These are phyloP conservation scores for Latrodectus elegans DNA, from an alignment of 2,888 invertebrate genomes.

Conservation along the genomic window DNA sequence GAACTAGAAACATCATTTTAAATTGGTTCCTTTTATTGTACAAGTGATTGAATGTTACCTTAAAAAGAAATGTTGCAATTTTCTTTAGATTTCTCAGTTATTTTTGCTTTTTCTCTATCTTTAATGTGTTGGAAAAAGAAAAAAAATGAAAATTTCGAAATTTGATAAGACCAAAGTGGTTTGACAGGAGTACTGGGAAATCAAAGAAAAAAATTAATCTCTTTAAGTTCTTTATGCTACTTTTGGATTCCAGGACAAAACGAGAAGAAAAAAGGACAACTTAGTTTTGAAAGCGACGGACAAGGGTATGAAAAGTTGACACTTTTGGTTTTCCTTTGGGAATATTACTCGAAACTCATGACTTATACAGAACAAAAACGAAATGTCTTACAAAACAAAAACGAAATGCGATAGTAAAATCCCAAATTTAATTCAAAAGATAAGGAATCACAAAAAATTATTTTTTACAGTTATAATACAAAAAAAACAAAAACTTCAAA, in stretches of 20 bases:
- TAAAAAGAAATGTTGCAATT: too few species aligned
- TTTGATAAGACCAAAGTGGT: slow-evolving; percentile 46
- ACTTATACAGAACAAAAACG: background rate
- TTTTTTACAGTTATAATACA: too few species aligned
- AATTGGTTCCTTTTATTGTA: too few species aligned
- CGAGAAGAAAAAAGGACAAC: slow-evolving; percentile 11
- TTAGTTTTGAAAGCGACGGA: slow-evolving; percentile 25
- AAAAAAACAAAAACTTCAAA: too few species aligned
- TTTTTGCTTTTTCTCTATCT: background rate
- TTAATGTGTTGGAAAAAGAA: background rate
- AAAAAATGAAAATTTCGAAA: slow-evolving; percentile 33
- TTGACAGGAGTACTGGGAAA: slow-evolving; percentile 39
- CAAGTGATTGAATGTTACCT: too few species aligned
- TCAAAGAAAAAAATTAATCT: slow-evolving; percentile 47
- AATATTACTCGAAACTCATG: background rate
- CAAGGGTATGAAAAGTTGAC: slow-evolving; percentile 31
- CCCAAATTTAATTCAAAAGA: slow-evolving; percentile 40
- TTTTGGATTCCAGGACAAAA: background rate
- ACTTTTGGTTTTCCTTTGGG: slow-evolving; percentile 15
- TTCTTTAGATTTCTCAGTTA: background rate
- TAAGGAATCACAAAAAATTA: slow-evolving; percentile 12
- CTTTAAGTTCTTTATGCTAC: slow-evolving; percentile 14
- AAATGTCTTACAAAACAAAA: background rate
- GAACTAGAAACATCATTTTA: too few species aligned
- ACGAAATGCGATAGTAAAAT: background rate